Percentiles rank a stretch among this genome's conserved stretches.
Evolutionary conservation across 2,888 invertebrate genomes (phyloP).

Genomic region (Venustoraphidia nigricollis): DNA sequence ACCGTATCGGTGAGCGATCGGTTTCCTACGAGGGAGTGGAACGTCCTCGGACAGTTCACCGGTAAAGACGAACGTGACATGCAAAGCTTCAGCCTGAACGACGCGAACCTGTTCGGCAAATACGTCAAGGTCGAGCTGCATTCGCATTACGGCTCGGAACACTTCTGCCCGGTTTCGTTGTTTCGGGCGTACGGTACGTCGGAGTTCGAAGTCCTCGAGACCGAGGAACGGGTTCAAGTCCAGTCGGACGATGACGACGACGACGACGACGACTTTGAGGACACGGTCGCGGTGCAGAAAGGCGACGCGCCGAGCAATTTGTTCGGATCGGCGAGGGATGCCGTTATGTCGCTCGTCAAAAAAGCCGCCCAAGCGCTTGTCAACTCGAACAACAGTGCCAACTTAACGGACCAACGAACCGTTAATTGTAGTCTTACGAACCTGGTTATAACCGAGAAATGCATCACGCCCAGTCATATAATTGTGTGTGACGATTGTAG

Average conservation of each 20-base stretch:
- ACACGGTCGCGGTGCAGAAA: slow-evolving; percentile 32
- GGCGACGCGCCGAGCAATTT: slow-evolving; percentile 50
- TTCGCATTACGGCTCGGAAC: slow-evolving; percentile 91
- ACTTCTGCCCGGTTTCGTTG: slow-evolving; percentile 94
- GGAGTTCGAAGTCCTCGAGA: slow-evolving; percentile 78
- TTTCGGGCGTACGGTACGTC: slow-evolving; percentile 89
- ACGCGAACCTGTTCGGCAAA: slow-evolving; percentile 69
- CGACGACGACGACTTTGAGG: slow-evolving; percentile 42
- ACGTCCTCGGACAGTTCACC: slow-evolving; percentile 69
- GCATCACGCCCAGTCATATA: slow-evolving; percentile 57
- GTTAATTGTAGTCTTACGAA: slow-evolving; percentile 1
- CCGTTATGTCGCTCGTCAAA: slow-evolving; percentile 81
- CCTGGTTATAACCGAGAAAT: slow-evolving; percentile 24
- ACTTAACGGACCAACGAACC: slow-evolving; percentile 33
- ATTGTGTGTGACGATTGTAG: slow-evolving; percentile 64
- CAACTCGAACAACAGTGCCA: slow-evolving; percentile 48
- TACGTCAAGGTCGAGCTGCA: slow-evolving; percentile 82
- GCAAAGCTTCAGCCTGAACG: slow-evolving; percentile 66
- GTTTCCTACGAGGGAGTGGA: slow-evolving; percentile 86
- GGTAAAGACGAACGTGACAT: slow-evolving; percentile 76
- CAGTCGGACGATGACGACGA: slow-evolving; percentile 50
- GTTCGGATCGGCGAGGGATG: slow-evolving; percentile 78
- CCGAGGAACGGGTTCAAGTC: slow-evolving; percentile 52
- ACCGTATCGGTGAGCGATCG: slow-evolving; percentile 76
- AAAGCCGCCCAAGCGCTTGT: slow-evolving; percentile 78